A percentile compares a stretch with the other conserved stretches of the same genome.
These are phyloP conservation scores for Cryptotis parvus DNA, from an alignment of 2,113 vertebrate species.

Conservation along the genomic window DNA sequence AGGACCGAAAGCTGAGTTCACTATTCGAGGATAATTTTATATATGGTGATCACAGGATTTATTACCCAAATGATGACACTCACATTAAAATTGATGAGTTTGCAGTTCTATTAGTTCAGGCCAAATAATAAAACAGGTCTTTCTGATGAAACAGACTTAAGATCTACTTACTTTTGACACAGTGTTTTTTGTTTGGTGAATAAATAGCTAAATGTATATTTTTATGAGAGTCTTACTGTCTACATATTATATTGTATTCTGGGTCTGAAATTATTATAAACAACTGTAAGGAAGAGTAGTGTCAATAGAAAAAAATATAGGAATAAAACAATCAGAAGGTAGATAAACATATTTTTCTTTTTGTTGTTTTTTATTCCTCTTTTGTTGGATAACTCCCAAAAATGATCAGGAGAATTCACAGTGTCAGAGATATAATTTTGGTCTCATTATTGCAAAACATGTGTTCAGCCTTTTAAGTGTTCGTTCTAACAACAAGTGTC, in stretches of 20 bases:
- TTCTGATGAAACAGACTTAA: background rate
- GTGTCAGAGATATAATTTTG: background rate
- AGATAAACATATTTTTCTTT: too few species aligned
- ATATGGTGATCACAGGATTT: background rate
- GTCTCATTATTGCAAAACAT: too few species aligned
- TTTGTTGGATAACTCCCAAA: too few species aligned
- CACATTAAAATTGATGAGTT: background rate
- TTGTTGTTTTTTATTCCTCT: too few species aligned
- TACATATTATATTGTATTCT: background rate
- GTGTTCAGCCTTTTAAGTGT: too few species aligned
- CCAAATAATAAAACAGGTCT: background rate
- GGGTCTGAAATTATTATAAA: background rate
- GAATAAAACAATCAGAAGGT: background rate
- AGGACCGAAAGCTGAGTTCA: slow-evolving; percentile 1
- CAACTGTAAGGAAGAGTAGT: background rate
- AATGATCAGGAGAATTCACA: too few species aligned
- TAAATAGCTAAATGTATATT: background rate
- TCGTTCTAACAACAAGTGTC: background rate
- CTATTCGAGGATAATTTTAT: slow-evolving; percentile 14
- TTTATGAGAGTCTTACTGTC: background rate
- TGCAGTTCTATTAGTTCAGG: background rate
- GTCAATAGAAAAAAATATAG: background rate
- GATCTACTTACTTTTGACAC: background rate
- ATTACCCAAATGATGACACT: background rate
- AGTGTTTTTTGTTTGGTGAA: too few species aligned